phyloP scores from a whole-genome alignment of 2,797 vertebrate genomes.

The Novumbra hubbsi region DNA sequence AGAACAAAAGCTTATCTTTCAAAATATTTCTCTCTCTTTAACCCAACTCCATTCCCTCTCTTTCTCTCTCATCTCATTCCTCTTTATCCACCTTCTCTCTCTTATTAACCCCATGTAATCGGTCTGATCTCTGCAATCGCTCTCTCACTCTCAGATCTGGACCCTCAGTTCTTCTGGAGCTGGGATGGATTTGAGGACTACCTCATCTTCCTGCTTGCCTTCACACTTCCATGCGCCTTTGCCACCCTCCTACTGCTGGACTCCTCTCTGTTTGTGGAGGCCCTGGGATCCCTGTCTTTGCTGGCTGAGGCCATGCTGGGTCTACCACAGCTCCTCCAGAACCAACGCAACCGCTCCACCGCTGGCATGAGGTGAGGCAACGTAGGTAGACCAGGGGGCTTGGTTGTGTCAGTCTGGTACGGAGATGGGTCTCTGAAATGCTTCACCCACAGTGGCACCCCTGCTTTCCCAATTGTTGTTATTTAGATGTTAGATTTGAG shows the following conservation, averaged over 20 bases:
- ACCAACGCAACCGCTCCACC: conserved; percentile 62
- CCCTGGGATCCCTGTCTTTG: conserved; percentile 58
- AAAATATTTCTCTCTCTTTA: conserved; percentile 21
- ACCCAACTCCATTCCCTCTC: background rate
- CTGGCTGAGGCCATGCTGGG: conserved; percentile 64
- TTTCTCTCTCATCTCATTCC: background rate
- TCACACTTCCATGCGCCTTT: conserved; percentile 54
- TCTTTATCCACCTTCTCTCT: background rate
- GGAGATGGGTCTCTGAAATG: too few relatives aligned
- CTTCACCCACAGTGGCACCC: too few relatives aligned
- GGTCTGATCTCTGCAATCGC: too few relatives aligned
- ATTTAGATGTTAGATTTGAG: too few relatives aligned
- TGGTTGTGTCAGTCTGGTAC: too few relatives aligned
- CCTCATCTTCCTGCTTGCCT: conserved; percentile 59
- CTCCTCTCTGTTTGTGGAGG: conserved; percentile 57
- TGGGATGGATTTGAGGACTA: conserved; percentile 68
- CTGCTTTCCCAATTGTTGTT: too few relatives aligned
- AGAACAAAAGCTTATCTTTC: background rate
- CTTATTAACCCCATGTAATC: background rate
- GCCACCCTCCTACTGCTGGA: conserved; percentile 59
- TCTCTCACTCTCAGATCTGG: conserved; percentile 51
- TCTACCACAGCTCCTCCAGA: conserved; percentile 64
- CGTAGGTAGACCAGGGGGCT: background rate
- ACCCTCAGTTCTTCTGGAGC: conserved; percentile 62
- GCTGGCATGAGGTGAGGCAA: conserved; percentile 62